Evolutionary conservation across 1,140 invertebrate genomes (phyloP), one percentile per base, ranked within the genome.

Genomic region (Aphidius gifuensis): DNA sequence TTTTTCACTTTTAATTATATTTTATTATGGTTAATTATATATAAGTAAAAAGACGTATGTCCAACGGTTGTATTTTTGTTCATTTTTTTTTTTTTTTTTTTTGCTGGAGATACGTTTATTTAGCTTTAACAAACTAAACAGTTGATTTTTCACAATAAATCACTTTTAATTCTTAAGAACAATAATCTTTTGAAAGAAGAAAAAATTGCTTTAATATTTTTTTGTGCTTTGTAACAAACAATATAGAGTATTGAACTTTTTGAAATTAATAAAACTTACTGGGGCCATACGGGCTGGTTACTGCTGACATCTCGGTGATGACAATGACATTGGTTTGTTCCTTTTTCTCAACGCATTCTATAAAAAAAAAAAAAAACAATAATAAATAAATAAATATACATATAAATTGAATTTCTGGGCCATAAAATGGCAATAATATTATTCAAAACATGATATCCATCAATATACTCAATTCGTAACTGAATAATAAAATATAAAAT

Each of bases 221-320:
- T 55, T 43, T 16, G 16, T 16, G 16, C 16, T 16, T 16, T 16
- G 16, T 16, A 16, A 16, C 1, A 1, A 16, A 16, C 16, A 16
- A 16, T 16, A 16, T 16, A 16, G 16, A 16, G 16, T 1, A 16
- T 16, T 16, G 16, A 16, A 16, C 0, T 16, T 16, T 16, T 16
- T 16, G 0, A 16, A 44, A 23, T 40, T 59, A 42, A 53, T 51
- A 32, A 45, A 23, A 76, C 78, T 80, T 78, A 81, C 80, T 79
- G 66, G 78, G 78, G 74, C 80, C 78, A 79, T 81, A 81, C 66
- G 80, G 78, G 72, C 79, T 81, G 67, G 80, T 81, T 73, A 80
- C 79, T 67, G 79, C 77, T 66, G 79, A 81, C 79, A 81, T 81
- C 71, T 77, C 79, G 74, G 74, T 68, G 67, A 48, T 56, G 53